These are phyloP conservation scores for Sclerodermus sp. DNA, from an alignment of 2,888 invertebrate species.

Conservation along the genomic window DNA sequence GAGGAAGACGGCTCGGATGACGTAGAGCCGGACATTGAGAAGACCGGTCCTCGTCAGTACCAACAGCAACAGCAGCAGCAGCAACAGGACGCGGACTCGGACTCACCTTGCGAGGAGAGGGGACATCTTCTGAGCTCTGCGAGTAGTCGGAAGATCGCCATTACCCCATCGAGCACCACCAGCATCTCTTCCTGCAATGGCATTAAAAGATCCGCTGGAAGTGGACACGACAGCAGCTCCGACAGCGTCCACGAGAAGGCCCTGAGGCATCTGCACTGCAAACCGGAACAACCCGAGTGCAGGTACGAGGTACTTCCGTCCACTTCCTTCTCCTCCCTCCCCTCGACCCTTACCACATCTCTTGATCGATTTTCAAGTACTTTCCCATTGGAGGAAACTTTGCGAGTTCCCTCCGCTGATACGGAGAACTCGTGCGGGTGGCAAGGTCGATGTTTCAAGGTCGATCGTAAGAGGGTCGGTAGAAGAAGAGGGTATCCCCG, in stretches of 20 bases:
- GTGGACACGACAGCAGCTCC: conserved; percentile 36
- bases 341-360: too few relatives aligned
- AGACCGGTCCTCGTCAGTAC: conserved; percentile 22
- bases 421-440: too few relatives aligned
- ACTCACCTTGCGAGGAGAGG: conserved; percentile 42
- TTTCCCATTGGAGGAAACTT: too few relatives aligned
- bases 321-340: too few relatives aligned
- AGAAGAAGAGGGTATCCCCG: too few relatives aligned
- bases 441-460: too few relatives aligned
- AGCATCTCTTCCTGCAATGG: conserved; percentile 21
- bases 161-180: conserved; percentile 14
- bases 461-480: too few relatives aligned
- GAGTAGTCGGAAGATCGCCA: conserved; percentile 22
- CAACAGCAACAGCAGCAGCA: conserved; percentile 10
- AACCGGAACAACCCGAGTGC: conserved; percentile 13
- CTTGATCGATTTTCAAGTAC: too few relatives aligned
- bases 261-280: conserved; percentile 6
- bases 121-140: conserved; percentile 28
- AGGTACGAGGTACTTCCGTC: too few relatives aligned
- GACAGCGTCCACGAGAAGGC: conserved; percentile 41
- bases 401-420: too few relatives aligned
- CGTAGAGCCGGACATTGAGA: conserved; percentile 35
- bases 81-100: conserved; percentile 39
- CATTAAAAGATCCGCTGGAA: conserved; percentile 24
- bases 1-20: conserved; percentile 48